Percentiles rank a stretch among this genome's conserved stretches.
phyloP scores from a whole-genome alignment of 2,888 invertebrate genomes.

The Seira musarum region DNA sequence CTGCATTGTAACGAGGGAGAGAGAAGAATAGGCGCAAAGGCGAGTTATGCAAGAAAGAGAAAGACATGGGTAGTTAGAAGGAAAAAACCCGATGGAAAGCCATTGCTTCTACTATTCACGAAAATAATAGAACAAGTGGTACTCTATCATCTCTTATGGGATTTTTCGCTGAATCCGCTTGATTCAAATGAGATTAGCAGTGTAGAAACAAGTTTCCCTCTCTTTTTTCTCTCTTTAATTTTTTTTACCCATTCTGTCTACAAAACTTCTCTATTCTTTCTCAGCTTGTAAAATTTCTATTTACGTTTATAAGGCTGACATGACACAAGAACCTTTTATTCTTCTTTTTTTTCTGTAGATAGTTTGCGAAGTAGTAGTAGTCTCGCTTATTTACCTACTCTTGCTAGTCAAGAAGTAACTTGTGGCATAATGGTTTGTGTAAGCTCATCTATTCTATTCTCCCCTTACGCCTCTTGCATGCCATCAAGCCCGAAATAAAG shows the following conservation, averaged over 20 bases:
- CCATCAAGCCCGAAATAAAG: constrained; percentile 23
- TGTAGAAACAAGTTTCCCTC: constrained; percentile 45
- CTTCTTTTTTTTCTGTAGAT: constrained; percentile 14
- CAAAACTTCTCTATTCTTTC: constrained; percentile 23
- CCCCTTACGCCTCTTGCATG: constrained; percentile 27
- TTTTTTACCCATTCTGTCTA: neutral
- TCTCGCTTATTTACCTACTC: constrained; percentile 12
- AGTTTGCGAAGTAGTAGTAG: constrained; percentile 1
- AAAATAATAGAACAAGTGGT: constrained; percentile 63
- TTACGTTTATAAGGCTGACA: constrained; percentile 44
- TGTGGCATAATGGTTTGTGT: constrained; percentile 49
- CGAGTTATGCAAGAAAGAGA: constrained; percentile 25
- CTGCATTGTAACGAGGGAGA: neutral
- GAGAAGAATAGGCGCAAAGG: constrained; percentile 7
- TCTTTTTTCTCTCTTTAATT: constrained; percentile 16
- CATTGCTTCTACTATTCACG: constrained; percentile 49
- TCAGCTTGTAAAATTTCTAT: constrained; percentile 46
- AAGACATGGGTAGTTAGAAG: constrained; percentile 2
- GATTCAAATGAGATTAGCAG: constrained; percentile 67
- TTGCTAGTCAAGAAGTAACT: constrained; percentile 34
- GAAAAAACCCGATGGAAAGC: constrained; percentile 36
- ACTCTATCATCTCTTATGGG: constrained; percentile 63
- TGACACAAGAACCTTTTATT: constrained; percentile 48
- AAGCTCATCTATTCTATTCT: constrained; percentile 49
- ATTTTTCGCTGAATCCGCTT: constrained; percentile 65